Conservation (phyloP, 2,888 invertebrate genomes). For the Parapristionchus giblindavisi region DNA sequence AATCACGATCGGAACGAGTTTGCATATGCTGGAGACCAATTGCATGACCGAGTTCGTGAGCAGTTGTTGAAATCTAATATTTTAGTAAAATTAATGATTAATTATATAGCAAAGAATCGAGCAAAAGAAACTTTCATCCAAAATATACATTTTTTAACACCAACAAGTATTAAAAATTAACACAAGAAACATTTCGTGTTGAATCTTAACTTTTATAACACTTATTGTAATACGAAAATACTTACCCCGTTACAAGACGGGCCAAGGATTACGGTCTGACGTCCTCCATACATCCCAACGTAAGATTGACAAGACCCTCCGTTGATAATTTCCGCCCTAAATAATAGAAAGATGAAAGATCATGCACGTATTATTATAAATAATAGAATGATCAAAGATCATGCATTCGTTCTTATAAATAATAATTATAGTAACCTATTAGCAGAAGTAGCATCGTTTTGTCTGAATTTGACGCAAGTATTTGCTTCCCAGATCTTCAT, state of each 20-base stretch:
- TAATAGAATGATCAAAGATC: too few species aligned
- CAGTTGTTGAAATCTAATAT: constrained; percentile 25
- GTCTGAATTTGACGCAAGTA: constrained; percentile 20
- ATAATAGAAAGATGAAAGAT: neutral
- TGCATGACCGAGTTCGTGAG: constrained; percentile 32
- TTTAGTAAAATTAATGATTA: too few species aligned
- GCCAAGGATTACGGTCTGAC: constrained; percentile 34
- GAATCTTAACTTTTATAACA: neutral
- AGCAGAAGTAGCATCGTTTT: neutral
- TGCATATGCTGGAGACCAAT: constrained; percentile 35
- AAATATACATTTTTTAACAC: too few species aligned
- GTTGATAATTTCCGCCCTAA: constrained; percentile 31
- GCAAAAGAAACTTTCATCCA: too few species aligned
- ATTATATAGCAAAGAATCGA: too few species aligned
- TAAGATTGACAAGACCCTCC: constrained; percentile 31
- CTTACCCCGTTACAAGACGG: constrained; percentile 32
- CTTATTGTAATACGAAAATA: neutral
- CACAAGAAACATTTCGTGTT: neutral
- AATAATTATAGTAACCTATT: neutral
- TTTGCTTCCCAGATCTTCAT: constrained; percentile 34
- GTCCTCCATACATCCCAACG: constrained; percentile 27
- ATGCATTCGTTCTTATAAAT: too few species aligned
- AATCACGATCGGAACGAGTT: constrained; percentile 24
- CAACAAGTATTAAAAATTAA: too few species aligned
- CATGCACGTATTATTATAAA: neutral